A percentile compares a stretch with the other conserved stretches of the same genome.
These are phyloP conservation scores for Clarias gariepinus DNA, from an alignment of 2,113 vertebrate species.

Conservation along the genomic window DNA sequence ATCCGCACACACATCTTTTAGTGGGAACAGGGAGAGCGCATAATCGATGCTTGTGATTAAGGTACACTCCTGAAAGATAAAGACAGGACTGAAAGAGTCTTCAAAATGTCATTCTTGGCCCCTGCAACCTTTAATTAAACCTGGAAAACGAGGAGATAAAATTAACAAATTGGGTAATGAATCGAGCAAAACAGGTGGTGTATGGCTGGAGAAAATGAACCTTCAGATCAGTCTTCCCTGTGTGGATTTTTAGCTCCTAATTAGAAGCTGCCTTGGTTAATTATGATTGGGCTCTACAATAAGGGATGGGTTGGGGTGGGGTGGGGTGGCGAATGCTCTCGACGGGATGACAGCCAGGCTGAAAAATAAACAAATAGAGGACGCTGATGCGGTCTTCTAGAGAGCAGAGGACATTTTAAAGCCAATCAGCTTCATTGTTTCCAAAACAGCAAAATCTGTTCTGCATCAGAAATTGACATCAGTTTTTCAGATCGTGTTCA, in stretches of 20 bases:
- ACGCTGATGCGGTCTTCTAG: slow-evolving; percentile 31
- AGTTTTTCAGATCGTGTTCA: not conserved
- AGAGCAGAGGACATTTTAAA: slow-evolving; percentile 13
- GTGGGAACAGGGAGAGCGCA: slow-evolving; percentile 30
- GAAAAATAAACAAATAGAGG: slow-evolving; percentile 70
- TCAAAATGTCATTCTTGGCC: slow-evolving; percentile 74
- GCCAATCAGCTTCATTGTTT: slow-evolving; percentile 48
- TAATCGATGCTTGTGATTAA: slow-evolving; percentile 48
- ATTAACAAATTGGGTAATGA: slow-evolving; percentile 81
- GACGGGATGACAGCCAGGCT: slow-evolving; percentile 66
- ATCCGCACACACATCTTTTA: not conserved
- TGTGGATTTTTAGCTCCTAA: slow-evolving; percentile 76
- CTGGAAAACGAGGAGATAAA: slow-evolving; percentile 71
- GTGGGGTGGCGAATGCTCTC: slow-evolving; percentile 40
- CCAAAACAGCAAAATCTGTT: slow-evolving; percentile 28
- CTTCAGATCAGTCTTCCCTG: slow-evolving; percentile 75
- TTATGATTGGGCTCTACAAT: slow-evolving; percentile 76
- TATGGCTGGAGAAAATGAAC: slow-evolving; percentile 77
- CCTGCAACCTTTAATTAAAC: slow-evolving; percentile 76
- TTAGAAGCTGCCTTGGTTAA: slow-evolving; percentile 78
- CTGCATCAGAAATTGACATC: not conserved
- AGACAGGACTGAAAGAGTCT: slow-evolving; percentile 63
- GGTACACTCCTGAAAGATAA: slow-evolving; percentile 57
- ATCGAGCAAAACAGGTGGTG: slow-evolving; percentile 78
- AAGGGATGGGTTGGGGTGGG: slow-evolving; percentile 37